A percentile compares a stretch with the other conserved stretches of the same genome.
These are phyloP conservation scores for Leptodactylus fallax DNA, from an alignment of 2,797 vertebrate genomes.

Conservation along the genomic window DNA sequence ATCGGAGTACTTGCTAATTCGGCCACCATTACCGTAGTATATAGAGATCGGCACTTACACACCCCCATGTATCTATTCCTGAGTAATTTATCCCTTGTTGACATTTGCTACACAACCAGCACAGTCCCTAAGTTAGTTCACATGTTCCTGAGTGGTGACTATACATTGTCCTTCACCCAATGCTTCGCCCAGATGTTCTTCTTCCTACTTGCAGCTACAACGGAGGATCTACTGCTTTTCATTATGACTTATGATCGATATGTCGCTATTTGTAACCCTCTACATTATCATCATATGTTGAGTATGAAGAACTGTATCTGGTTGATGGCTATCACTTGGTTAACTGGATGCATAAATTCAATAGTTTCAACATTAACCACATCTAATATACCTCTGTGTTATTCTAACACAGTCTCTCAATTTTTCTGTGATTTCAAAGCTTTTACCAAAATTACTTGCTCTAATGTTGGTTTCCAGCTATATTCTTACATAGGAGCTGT, in stretches of 20 bases:
- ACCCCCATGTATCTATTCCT: background rate
- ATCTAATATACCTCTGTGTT: background rate
- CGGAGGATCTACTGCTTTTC: background rate
- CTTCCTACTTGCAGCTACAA: background rate
- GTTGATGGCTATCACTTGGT: background rate
- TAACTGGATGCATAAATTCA: background rate
- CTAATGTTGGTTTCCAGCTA: too few relatives aligned
- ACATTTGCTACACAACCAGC: background rate
- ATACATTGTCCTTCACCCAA: background rate
- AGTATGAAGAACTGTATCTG: background rate
- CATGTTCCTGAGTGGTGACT: background rate
- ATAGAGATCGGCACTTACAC: background rate
- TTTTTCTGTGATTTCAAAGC: background rate
- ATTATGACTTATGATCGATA: background rate
- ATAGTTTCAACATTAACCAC: background rate
- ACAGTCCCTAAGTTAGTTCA: background rate
- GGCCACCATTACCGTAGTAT: background rate
- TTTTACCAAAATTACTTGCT: too few relatives aligned
- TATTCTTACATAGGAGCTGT: background rate
- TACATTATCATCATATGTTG: background rate
- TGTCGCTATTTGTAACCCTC: background rate
- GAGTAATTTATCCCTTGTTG: background rate
- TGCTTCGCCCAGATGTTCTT: background rate
- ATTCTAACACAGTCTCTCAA: background rate
- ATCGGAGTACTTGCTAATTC: background rate